Evolutionary conservation across 2,797 vertebrate genomes (phyloP).

Genomic region (Nannoperca australis): DNA sequence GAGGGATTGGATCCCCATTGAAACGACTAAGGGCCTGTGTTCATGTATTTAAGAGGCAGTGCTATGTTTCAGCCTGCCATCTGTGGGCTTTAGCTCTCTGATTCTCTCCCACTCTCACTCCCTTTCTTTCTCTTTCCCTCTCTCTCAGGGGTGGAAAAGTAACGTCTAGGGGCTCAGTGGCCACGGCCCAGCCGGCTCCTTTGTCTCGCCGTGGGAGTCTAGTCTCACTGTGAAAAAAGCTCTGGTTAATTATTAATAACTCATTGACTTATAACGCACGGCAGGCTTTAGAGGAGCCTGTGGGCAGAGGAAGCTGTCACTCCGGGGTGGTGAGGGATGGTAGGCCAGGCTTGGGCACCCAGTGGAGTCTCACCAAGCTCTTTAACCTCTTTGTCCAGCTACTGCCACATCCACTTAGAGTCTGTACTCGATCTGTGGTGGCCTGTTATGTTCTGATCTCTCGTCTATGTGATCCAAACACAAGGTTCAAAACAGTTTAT

Average conservation of each 20-base stretch:
- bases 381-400: conserved; percentile 55
- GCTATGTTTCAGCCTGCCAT: conserved; percentile 77
- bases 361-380: conserved; percentile 36
- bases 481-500: not conserved
- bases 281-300: conserved; percentile 66
- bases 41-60: conserved; percentile 76
- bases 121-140: conserved; percentile 41
- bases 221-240: conserved; percentile 66
- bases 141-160: conserved; percentile 70
- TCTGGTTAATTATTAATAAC: conserved; percentile 81
- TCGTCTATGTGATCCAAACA: not conserved
- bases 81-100: conserved; percentile 69
- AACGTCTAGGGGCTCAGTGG: conserved; percentile 61
- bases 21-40: conserved; percentile 64
- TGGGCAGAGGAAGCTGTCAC: conserved; percentile 69
- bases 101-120: conserved; percentile 63
- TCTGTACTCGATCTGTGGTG: not conserved
- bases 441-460: not conserved
- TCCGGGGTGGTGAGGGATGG: conserved; percentile 62
- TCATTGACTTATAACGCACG: conserved; percentile 72
- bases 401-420: conserved; percentile 17
- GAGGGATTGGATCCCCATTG: conserved; percentile 71
- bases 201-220: conserved; percentile 77
- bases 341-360: conserved; percentile 40
- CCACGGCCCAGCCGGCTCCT: conserved; percentile 51